phyloP scores from a whole-genome alignment of 2,113 vertebrate genomes.

The Malurus alboscapulatus region DNA sequence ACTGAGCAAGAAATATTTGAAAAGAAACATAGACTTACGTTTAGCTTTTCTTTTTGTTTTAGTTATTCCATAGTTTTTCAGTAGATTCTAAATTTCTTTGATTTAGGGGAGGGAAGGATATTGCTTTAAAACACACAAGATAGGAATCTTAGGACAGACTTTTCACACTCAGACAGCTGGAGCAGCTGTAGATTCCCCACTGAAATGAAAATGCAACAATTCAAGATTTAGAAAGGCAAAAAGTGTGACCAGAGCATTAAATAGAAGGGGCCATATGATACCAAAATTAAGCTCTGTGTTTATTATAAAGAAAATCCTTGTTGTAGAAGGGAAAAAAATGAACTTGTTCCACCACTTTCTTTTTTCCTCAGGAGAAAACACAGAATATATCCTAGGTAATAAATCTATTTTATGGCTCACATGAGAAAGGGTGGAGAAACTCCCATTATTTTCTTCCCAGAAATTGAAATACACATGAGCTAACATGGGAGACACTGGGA shows the following conservation, averaged over 20 bases:
- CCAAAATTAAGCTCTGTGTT: slow-evolving; percentile 59
- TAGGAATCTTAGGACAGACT: neutral
- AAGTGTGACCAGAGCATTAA: slow-evolving; percentile 64
- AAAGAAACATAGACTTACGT: neutral
- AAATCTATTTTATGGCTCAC: slow-evolving; percentile 70
- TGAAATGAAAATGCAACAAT: slow-evolving; percentile 54
- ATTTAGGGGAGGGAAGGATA: neutral
- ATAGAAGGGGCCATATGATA: slow-evolving; percentile 53
- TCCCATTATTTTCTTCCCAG: slow-evolving; percentile 70
- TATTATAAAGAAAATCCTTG: slow-evolving; percentile 66
- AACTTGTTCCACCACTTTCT: slow-evolving; percentile 62
- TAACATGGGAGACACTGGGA: slow-evolving; percentile 58
- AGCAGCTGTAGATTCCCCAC: slow-evolving; percentile 52
- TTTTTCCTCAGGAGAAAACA: slow-evolving; percentile 64
- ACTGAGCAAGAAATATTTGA: neutral
- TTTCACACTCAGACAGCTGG: slow-evolving; percentile 39
- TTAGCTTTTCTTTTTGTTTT: neutral
- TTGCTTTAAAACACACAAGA: neutral
- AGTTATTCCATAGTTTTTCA: neutral
- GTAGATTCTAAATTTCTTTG: slow-evolving; percentile 4
- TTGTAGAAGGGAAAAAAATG: slow-evolving; percentile 61
- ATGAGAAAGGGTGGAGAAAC: slow-evolving; percentile 71
- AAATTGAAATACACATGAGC: slow-evolving; percentile 61
- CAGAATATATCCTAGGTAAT: slow-evolving; percentile 63
- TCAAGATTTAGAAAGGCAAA: slow-evolving; percentile 60